Base-by-base conservation (phyloP, 1,140 invertebrate species). In the Cataglyphis hispanica region DNA sequence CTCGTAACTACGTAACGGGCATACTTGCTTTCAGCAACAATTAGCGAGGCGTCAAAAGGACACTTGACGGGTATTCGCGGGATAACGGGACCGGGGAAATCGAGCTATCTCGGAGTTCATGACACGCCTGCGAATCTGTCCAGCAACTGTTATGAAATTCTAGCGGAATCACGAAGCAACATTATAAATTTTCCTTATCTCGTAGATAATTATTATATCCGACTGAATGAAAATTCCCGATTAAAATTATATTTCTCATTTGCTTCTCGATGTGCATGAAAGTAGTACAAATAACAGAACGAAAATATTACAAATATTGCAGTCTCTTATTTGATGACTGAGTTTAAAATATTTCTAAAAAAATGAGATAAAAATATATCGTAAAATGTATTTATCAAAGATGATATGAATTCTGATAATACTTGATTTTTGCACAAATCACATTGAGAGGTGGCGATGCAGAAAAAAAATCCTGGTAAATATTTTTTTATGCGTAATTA, bases 41-140 rank as follows among this genome's bases (percentile, higher is more conserved):
- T 92, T 92, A 92, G 89, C 88, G 85, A 70, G 86, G 87, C 90
- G 91, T 92, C 91, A 89, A 91, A 92, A 92, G 87, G 90, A 92
- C 92, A 89, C 85, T 66, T 86, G 83, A 87, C 89, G 72, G 70
- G 84, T 86, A 89, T 92, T 89, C 87, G 78, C 64, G 86, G 67
- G 75, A 78, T 92, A 92, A 92, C 91, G 91, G 91, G 88, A 91
- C 87, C 56, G 34, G 46, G 72, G 77, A 80, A 78, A 86, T 70
- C 34, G 46, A 81, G 85, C 64, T 64, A 75, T 72, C 34, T 53
- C 43, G 22, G 19, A 50, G 40, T 63, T 70, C 89, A 86, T 43
- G 87, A 89, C 70, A 87, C 75, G 89, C 75, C 86, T 87, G 87
- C 80, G 74, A 87, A 89, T 84, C 76, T 75, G 11, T 40, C 53